Percentiles rank a stretch among this genome's conserved stretches.
These are phyloP conservation scores for Ophioderma brevispina DNA, from an alignment of 35 echinoderm and acorn worm species.

Conservation along the genomic window DNA sequence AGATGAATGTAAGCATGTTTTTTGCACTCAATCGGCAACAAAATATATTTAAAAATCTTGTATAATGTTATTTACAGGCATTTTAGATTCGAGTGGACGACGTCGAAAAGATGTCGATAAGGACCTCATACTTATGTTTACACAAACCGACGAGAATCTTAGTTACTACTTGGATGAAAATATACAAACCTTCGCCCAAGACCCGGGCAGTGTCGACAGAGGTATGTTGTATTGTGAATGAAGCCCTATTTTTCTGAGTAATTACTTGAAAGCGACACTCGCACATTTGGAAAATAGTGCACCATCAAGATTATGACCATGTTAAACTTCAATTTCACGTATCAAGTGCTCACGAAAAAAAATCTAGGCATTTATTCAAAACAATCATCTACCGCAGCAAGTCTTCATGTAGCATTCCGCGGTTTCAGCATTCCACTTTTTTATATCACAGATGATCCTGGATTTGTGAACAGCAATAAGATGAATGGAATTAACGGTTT, in stretches of 20 bases:
- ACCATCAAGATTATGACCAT: too few species aligned
- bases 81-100: constrained; percentile 43
- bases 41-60: too few species aligned
- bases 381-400: too few species aligned
- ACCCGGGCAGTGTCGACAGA: constrained; percentile 42
- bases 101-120: constrained; percentile 76
- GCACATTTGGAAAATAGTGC: neutral
- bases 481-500: constrained; percentile 83
- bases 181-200: constrained; percentile 29
- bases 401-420: too few species aligned
- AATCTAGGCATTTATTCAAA: too few species aligned
- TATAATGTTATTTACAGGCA: too few species aligned
- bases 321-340: too few species aligned
- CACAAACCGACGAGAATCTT: constrained; percentile 75
- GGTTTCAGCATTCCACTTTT: neutral
- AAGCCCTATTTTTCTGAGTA: neutral
- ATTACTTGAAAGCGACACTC: neutral
- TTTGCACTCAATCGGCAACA: too few species aligned
- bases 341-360: too few species aligned
- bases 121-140: constrained; percentile 77
- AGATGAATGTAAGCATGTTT: too few species aligned
- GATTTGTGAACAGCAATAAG: constrained; percentile 68
- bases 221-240: constrained; percentile 41
- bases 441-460: constrained; percentile 63
- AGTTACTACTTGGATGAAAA: constrained; percentile 91